Evolutionary conservation across 2,888 invertebrate genomes (phyloP).

Genomic region (Catocala fraxini): DNA sequence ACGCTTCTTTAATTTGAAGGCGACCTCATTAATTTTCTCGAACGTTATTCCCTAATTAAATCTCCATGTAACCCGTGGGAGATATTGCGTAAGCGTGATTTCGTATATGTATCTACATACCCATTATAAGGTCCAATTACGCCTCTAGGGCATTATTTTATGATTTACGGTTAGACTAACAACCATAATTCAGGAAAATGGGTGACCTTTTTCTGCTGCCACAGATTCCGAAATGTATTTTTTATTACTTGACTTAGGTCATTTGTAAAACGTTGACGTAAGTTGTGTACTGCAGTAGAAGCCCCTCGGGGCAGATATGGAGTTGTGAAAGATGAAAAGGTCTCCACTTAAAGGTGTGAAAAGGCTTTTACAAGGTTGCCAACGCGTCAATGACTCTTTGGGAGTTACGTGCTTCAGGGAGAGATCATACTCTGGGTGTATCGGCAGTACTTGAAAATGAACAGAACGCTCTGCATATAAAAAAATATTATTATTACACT

Average conservation of each 20-base stretch:
- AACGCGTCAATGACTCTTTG: constrained; percentile 31
- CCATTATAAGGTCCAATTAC: constrained; percentile 16
- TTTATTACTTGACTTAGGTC: constrained; percentile 21
- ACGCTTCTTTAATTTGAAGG: no score
- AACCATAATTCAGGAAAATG: constrained; percentile 15
- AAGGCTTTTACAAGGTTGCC: constrained; percentile 46
- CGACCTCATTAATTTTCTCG: no score
- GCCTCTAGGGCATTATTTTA: constrained; percentile 15
- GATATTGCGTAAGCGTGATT: background rate
- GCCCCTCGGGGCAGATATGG: constrained; percentile 33
- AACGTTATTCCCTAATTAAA: background rate
- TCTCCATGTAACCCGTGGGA: background rate
- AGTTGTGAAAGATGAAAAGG: constrained; percentile 40
- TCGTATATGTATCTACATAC: constrained; percentile 1
- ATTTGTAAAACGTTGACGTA: constrained; percentile 21
- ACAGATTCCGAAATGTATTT: constrained; percentile 29
- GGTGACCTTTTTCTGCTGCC: constrained; percentile 24
- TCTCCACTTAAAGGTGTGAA: constrained; percentile 42
- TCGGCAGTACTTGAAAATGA: background rate
- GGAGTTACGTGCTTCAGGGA: constrained; percentile 18
- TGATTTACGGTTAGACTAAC: constrained; percentile 20
- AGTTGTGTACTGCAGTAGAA: constrained; percentile 27
- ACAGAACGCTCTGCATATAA: no score
- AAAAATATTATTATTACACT: no score
- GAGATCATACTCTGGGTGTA: constrained; percentile 11